Percentiles rank a stretch among this genome's conserved stretches.
These are phyloP conservation scores for Aporophyla lueneburgensis DNA, from an alignment of 2,888 invertebrate genomes.

Conservation along the genomic window DNA sequence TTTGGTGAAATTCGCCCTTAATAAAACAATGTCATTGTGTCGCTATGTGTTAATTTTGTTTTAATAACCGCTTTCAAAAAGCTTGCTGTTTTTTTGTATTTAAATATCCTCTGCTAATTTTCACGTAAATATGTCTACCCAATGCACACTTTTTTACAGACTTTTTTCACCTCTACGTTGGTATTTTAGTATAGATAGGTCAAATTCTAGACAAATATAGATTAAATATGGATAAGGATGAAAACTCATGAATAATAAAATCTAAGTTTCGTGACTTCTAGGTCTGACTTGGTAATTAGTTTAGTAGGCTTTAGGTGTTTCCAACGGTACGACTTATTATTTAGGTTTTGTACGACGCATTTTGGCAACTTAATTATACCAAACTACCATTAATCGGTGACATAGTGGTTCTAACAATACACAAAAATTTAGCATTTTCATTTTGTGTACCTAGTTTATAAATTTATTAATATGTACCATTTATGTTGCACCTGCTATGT, in stretches of 20 bases:
- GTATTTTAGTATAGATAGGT: neutral
- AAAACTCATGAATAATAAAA: constrained; percentile 41
- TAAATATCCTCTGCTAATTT: neutral
- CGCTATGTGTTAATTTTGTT: too few species aligned
- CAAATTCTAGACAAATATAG: neutral
- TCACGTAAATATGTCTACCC: neutral
- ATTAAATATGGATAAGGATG: neutral
- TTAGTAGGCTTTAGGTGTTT: constrained; percentile 8
- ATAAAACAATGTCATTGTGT: too few species aligned
- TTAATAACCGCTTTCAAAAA: neutral
- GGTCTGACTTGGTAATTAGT: constrained; percentile 35
- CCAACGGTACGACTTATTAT: neutral
- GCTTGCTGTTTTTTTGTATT: neutral
- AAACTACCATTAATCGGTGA: neutral
- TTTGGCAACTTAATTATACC: constrained; percentile 36
- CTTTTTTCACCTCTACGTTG: neutral
- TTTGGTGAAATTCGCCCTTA: too few species aligned
- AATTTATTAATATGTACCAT: neutral
- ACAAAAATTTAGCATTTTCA: neutral
- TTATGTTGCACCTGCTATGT: too few species aligned
- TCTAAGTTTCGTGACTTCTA: constrained; percentile 43
- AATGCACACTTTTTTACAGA: neutral
- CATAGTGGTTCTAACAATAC: neutral
- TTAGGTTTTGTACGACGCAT: constrained; percentile 3
- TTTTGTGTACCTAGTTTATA: neutral